Base-by-base conservation (phyloP, 2,888 invertebrate genomes). In the Sympetrum striolatum region DNA sequence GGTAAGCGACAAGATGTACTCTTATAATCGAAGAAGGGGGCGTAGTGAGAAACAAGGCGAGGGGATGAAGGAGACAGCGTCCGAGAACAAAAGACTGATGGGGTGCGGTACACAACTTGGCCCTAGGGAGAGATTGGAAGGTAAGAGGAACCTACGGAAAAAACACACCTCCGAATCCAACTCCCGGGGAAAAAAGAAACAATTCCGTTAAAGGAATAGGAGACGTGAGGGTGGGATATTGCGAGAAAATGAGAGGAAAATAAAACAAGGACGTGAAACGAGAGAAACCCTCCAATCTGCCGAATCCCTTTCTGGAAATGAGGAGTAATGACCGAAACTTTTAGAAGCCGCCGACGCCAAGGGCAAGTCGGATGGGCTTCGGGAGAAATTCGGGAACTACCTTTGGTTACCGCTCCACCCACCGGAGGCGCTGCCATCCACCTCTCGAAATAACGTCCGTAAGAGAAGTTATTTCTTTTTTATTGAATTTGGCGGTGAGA, bases 251-350 rank as follows among this genome's bases (percentile, higher is more conserved):
- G 82, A 31, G 82, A 60, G 81, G 81, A 44, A 39, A 81, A 39
- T 81, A 37, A 44, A 81, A 44, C 81, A 37, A 53, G 10, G 81
- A 48, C 44, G 31, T 64, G 86, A 86, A 64, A 86, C 86, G n/a
- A 60, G 86, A 64, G 86, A 64, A 86, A 86, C 86, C 86, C 86
- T 86, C 86, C 86, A 86, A 86, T 86, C 86, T 86, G 86, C 86
- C 86, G 58, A 58, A 82, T 82, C 82, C 82, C 82, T 58, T 86
- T 60, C 86, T 37, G 60, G 60, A 39, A 86, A 86, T 86, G 86
- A 86, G 86, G 39, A 86, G 86, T 64, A 86, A 86, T 86, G 86
- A 64, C 86, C 60, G 64, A 64, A 64, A 86, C 58, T 86, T 82
- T 73, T 58, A 58, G 58, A 48, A 15, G 58, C 25, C 22, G 58